These are phyloP conservation scores for Stegostoma tigrinum DNA, from an alignment of 2,113 vertebrate species.

Conservation along the genomic window DNA sequence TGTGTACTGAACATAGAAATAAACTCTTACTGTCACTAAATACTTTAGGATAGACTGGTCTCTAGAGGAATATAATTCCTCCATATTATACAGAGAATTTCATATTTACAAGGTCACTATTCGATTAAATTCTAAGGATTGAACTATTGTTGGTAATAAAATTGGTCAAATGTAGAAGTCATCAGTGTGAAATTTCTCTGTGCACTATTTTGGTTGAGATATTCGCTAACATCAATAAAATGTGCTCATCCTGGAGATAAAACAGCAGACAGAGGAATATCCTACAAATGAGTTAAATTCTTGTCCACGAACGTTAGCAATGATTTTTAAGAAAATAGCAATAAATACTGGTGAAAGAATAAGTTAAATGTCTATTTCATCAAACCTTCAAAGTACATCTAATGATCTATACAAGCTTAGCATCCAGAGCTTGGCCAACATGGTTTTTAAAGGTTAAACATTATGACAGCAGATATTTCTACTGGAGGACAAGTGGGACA, in stretches of 20 bases:
- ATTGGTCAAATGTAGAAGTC: background rate
- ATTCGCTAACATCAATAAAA: background rate
- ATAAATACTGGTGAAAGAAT: background rate
- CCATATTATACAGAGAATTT: background rate
- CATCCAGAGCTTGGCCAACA: background rate
- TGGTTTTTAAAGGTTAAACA: background rate
- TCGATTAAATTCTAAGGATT: constrained; percentile 6
- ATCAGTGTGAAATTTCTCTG: background rate
- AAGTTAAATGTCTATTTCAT: background rate
- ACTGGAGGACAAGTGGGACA: background rate
- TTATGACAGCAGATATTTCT: background rate
- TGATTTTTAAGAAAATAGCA: background rate
- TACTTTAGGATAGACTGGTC: background rate
- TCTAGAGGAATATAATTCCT: background rate
- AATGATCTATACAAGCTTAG: background rate
- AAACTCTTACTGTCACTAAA: constrained; percentile 15
- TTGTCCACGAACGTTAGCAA: background rate
- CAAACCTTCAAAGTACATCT: background rate
- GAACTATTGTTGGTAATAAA: background rate
- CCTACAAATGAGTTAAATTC: background rate
- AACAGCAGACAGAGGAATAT: background rate
- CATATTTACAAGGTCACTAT: background rate
- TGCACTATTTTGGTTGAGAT: background rate
- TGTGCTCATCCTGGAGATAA: background rate
- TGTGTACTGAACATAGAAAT: background rate